Conservation (phyloP, 2,113 vertebrate genomes). For the Aptenodytes patagonicus region DNA sequence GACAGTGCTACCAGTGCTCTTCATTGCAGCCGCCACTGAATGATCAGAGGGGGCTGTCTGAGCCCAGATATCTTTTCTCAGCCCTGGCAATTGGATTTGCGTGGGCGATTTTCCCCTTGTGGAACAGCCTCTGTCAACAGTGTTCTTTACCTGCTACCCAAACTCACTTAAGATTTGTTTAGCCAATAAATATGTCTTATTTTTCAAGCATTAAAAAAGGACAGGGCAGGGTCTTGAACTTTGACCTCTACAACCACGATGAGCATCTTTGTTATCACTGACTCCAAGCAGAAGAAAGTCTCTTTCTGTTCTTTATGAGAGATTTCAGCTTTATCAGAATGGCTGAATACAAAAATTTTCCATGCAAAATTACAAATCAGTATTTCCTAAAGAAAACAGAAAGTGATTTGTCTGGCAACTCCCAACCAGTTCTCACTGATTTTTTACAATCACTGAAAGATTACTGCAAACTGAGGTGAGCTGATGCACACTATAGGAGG, state of each 20-base stretch:
- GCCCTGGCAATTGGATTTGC: background rate
- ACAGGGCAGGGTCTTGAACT: background rate
- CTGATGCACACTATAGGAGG: background rate
- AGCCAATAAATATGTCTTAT: background rate
- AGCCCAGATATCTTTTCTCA: background rate
- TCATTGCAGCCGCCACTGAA: background rate
- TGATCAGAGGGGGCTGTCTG: background rate
- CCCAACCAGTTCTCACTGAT: background rate
- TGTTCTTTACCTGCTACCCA: background rate
- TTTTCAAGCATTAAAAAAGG: background rate
- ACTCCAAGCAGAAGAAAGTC: background rate
- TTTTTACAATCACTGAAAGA: background rate
- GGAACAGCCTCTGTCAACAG: background rate
- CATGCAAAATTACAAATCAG: background rate
- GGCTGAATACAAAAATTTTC: background rate
- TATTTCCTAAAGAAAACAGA: background rate
- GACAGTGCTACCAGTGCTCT: background rate
- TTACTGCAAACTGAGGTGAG: background rate
- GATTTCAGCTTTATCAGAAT: background rate
- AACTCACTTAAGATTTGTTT: background rate
- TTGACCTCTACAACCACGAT: background rate
- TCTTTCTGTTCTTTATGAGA: background rate
- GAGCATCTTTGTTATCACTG: background rate
- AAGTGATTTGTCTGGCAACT: background rate
- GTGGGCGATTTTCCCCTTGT: background rate